These are phyloP conservation scores for Campylomormyrus numenius DNA, from an alignment of 2,113 vertebrate genomes.

Conservation along the genomic window DNA sequence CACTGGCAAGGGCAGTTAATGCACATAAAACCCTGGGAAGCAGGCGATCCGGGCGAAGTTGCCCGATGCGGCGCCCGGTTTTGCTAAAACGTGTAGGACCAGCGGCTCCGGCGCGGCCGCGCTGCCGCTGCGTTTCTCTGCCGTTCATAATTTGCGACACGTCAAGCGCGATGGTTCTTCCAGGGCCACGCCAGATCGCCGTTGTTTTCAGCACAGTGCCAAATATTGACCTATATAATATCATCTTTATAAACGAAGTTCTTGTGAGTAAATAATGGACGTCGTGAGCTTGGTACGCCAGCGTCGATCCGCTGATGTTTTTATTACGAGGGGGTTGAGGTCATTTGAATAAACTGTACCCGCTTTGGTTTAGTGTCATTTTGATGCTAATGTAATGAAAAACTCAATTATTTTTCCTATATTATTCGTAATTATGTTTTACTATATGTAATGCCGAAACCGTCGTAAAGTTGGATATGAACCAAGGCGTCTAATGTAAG, in stretches of 20 bases:
- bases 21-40: not conserved
- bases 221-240: not conserved
- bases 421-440: not conserved
- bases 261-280: conserved; percentile 4
- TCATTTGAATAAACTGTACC: not conserved
- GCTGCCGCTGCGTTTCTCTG: not conserved
- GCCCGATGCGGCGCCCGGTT: not conserved
- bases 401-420: not conserved
- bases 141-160: not conserved
- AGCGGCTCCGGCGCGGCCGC: not conserved
- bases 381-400: not conserved
- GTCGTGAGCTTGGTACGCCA: not conserved
- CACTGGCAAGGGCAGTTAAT: not conserved
- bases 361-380: not conserved
- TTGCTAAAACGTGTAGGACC: not conserved
- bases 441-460: not conserved
- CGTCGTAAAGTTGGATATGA: not conserved
- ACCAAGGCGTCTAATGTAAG: not conserved
- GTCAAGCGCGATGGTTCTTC: not conserved
- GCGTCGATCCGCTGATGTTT: not conserved
- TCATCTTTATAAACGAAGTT: not conserved
- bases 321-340: not conserved
- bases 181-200: not conserved
- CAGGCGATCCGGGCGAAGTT: not conserved
- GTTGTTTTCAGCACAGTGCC: not conserved